Evolutionary conservation across 2,888 invertebrate species (phyloP), one percentile per base, ranked within the genome.

Genomic region (Tiliacea aurago): DNA sequence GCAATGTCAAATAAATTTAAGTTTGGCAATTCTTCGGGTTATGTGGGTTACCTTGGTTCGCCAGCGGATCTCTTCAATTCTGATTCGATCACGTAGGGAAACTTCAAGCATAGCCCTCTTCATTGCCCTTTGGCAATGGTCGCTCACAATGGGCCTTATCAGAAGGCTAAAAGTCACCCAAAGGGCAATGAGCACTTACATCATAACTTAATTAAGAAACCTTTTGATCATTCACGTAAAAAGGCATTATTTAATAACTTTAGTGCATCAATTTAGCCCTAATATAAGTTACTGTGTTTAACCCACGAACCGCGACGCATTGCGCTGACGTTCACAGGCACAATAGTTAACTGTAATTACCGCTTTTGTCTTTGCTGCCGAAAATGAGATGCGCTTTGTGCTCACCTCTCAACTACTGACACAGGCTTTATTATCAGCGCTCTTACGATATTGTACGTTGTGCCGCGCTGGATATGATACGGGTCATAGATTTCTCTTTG

Each of bases 291-390:
- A 76, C 73, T 77, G 59, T 63, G 59, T 77, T 66, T 64, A 63
- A 62, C 43, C 58, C 53, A 69, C 85, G 83, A 70, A 74, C 56
- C 69, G 70, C 68, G 68, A 74, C 73, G 69, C 62, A 72, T 73
- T 56, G 71, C 59, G 55, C 82, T 81, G 84, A 66, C 55, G 61
- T 75, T 70, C 81, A 78, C 85, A 76, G 80, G 69, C 80, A 80
- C 80, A 78, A 81, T 66, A 69, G 84, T 72, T 81, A 78, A 76
- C 90, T 89, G 90, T 95, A 94, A 94, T 95, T 94, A 90, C 91
- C 81, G 92, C 94, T 93, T 94, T 95, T 95, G 95, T 95, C 94
- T 95, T 94, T 94, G 92, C 89, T 90, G 91, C 90, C 92, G 90
- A 93, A 93, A 93, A 93, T 94, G 93, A 94, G 93, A 91, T 90